A percentile compares a stretch with the other conserved stretches of the same genome.
phyloP scores from a whole-genome alignment of 2,113 vertebrate genomes.

The Pangasianodon gigas region DNA sequence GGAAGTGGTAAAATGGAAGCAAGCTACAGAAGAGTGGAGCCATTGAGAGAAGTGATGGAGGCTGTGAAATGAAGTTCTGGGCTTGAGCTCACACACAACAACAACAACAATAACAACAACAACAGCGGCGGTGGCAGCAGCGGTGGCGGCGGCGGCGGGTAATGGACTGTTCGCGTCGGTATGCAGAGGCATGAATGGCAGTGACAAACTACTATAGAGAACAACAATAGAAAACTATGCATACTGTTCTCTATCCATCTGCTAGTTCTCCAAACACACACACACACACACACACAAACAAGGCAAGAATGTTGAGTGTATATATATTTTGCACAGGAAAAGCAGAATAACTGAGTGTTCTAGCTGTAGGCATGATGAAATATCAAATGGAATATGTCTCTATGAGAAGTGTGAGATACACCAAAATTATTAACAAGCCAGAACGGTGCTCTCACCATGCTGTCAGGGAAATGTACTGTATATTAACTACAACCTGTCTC shows the following conservation, averaged over 20 bases:
- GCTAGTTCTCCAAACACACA: neutral
- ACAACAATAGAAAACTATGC: neutral
- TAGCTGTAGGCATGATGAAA: neutral
- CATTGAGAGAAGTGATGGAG: neutral
- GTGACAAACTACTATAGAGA: neutral
- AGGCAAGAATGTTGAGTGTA: neutral
- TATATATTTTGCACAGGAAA: neutral
- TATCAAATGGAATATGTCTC: conserved; percentile 12
- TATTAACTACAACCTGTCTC: neutral
- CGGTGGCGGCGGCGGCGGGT: neutral
- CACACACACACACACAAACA: neutral
- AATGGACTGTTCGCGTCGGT: neutral
- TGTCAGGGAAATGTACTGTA: neutral
- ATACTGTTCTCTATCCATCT: neutral
- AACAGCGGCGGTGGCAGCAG: too few relatives aligned
- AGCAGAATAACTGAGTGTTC: neutral
- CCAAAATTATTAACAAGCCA: neutral
- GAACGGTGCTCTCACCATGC: neutral
- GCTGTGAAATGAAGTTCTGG: neutral
- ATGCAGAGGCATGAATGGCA: neutral
- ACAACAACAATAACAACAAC: neutral
- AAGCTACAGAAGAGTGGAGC: neutral
- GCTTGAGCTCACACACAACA: neutral
- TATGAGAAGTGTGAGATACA: neutral
- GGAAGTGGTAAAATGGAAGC: neutral